phyloP scores from a whole-genome alignment of 2,888 invertebrate genomes.

The Diaprepes abbreviatus region DNA sequence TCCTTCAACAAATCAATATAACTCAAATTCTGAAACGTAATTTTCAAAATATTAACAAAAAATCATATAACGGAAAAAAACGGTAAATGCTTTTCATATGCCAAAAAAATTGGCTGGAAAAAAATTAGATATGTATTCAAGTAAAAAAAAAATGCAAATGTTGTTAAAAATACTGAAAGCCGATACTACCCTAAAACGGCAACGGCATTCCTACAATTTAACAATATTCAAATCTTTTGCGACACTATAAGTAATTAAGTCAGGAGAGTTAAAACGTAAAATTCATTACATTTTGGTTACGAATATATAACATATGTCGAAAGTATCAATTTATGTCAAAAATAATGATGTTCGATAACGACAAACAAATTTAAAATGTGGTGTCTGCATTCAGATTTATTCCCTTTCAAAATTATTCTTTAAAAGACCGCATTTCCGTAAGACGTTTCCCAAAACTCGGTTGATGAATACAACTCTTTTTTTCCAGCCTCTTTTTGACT shows the following conservation, averaged over 20 bases:
- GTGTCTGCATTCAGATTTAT: background rate
- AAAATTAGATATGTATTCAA: slow-evolving; percentile 11
- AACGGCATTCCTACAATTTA: background rate
- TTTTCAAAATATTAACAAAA: slow-evolving; percentile 1
- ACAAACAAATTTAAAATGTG: background rate
- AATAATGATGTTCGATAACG: too few relatives aligned
- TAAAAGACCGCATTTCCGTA: too few relatives aligned
- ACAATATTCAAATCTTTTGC: too few relatives aligned
- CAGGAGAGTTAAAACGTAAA: too few relatives aligned
- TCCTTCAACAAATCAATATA: slow-evolving; percentile 7
- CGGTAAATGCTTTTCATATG: background rate
- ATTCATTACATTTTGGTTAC: too few relatives aligned
- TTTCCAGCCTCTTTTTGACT: background rate
- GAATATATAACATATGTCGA: too few relatives aligned
- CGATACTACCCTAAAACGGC: too few relatives aligned
- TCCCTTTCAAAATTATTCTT: background rate
- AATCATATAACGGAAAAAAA: background rate
- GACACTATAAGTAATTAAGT: too few relatives aligned
- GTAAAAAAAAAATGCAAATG: background rate
- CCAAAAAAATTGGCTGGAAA: slow-evolving; percentile 3
- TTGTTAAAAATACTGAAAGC: background rate
- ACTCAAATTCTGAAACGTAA: background rate
- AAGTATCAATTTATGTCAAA: too few relatives aligned
- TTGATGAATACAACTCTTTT: slow-evolving; percentile 1
- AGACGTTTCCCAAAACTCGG: background rate